Percentiles rank a stretch among this genome's conserved stretches.
Conservation (phyloP, 2,888 invertebrate genomes). For the Pyrgus malvae region DNA sequence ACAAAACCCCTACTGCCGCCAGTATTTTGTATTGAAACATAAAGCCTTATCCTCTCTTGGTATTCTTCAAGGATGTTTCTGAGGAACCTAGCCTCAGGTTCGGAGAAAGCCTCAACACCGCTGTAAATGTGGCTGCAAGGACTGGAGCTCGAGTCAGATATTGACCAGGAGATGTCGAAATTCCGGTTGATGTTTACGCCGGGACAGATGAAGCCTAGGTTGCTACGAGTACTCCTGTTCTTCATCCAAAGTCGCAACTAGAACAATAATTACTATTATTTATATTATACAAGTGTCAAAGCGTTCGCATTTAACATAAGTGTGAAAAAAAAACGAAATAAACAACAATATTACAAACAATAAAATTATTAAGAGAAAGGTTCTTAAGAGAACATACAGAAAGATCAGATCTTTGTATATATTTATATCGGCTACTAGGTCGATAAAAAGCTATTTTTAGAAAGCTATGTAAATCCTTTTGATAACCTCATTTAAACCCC, state of each 20-base stretch:
- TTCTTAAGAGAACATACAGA: no score
- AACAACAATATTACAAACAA: no score
- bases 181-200: conserved; percentile 91
- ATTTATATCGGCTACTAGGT: no score
- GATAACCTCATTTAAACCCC: no score
- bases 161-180: conserved; percentile 87
- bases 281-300: no score
- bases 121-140: conserved; percentile 84
- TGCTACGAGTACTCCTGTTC: conserved; percentile 74
- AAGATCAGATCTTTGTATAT: no score
- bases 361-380: no score
- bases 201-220: conserved; percentile 70
- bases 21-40: conserved; percentile 89
- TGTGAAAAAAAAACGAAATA: no score
- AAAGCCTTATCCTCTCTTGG: conserved; percentile 77
- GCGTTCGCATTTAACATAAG: no score
- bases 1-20: conserved; percentile 78
- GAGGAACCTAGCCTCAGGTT: conserved; percentile 83
- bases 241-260: conserved; percentile 87
- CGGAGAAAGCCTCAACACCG: conserved; percentile 84
- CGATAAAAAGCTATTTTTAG: no score
- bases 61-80: conserved; percentile 77
- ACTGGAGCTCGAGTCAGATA: conserved; percentile 78
- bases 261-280: conserved; percentile 28
- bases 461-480: no score